Conservation (phyloP, 2,113 vertebrate genomes). For the Todiramphus saurophagus region DNA sequence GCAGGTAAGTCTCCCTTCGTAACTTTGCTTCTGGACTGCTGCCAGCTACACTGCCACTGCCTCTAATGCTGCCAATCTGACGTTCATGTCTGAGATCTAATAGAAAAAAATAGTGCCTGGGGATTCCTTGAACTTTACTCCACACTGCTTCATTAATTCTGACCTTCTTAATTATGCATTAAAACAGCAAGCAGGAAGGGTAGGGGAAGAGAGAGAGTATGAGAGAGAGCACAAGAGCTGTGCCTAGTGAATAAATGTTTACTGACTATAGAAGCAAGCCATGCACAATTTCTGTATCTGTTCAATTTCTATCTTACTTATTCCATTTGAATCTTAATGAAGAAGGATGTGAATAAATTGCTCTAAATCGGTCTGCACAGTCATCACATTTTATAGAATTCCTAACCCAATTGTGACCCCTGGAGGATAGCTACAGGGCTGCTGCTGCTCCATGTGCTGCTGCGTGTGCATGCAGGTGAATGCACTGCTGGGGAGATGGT, state of each 20-base stretch:
- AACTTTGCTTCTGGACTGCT: constrained; percentile 30
- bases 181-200: constrained; percentile 77
- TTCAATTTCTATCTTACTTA: constrained; percentile 76
- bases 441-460: not conserved
- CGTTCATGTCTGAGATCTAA: constrained; percentile 76
- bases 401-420: constrained; percentile 81
- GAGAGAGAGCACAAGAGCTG: not conserved
- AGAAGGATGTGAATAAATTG: constrained; percentile 75
- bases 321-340: constrained; percentile 79
- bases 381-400: constrained; percentile 50
- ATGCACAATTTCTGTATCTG: constrained; percentile 73
- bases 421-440: constrained; percentile 71
- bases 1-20: constrained; percentile 76
- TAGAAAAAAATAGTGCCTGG: constrained; percentile 84
- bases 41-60: constrained; percentile 35
- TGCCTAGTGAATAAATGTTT: constrained; percentile 78
- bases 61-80: constrained; percentile 71
- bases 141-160: constrained; percentile 86
- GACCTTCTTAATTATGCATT: constrained; percentile 93
- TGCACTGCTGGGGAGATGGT: not conserved
- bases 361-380: constrained; percentile 56
- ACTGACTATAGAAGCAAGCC: constrained; percentile 70
- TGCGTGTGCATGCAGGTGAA: not conserved
- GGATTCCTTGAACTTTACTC: constrained; percentile 89
- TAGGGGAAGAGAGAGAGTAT: constrained; percentile 25